Conservation (phyloP, 2,113 vertebrate genomes). For the Alosa alosa region DNA sequence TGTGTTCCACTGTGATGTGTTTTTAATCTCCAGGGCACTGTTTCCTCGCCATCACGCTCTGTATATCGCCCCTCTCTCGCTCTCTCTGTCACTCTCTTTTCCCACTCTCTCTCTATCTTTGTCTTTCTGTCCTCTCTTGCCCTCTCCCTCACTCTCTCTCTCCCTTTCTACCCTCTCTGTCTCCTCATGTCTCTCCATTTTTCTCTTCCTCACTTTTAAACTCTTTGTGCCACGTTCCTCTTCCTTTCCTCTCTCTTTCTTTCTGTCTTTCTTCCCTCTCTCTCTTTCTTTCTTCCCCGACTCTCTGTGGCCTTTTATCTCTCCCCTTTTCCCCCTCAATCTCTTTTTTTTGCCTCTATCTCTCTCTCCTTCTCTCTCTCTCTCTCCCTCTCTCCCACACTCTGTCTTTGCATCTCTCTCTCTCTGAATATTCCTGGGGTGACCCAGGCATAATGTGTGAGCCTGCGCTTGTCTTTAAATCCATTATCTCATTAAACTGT, state of each 20-base stretch:
- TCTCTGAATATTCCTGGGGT: not conserved
- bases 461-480: not conserved
- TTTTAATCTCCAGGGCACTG: not conserved
- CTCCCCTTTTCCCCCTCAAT: not conserved
- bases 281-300: not conserved
- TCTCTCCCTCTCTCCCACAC: not conserved
- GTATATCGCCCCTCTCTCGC: not conserved
- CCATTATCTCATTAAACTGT: constrained; percentile 8
- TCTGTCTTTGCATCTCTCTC: not conserved
- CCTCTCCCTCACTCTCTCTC: not conserved
- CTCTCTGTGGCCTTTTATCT: not conserved
- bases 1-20: not conserved
- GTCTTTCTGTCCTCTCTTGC: not conserved
- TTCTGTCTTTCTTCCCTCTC: not conserved
- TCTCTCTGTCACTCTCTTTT: no score
- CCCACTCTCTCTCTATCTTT: not conserved
- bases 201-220: not conserved
- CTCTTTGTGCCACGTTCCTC: not conserved
- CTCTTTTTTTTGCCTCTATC: not conserved
- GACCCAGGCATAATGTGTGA: not conserved
- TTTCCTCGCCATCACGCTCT: not conserved
- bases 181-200: not conserved
- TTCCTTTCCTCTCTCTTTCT: not conserved
- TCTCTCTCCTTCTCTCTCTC: not conserved
- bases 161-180: not conserved